Percentiles rank a stretch among this genome's conserved stretches.
These are phyloP conservation scores for Drosophila antonietae DNA, from an alignment of 2,888 invertebrate genomes.

Conservation along the genomic window DNA sequence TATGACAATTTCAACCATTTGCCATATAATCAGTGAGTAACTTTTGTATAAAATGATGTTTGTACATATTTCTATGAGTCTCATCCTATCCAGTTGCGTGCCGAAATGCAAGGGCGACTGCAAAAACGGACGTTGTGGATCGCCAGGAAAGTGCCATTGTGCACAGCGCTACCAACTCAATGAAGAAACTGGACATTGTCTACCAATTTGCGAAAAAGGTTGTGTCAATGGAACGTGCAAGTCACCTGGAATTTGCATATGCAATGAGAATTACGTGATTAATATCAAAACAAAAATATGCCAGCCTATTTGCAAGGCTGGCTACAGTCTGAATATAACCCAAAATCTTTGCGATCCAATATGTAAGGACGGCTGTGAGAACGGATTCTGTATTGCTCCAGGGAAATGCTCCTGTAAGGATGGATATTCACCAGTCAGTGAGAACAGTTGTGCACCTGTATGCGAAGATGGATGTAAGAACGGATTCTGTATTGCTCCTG, in stretches of 20 bases:
- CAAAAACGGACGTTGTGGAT: conserved; percentile 74
- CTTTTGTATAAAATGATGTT: neutral
- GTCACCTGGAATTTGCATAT: conserved; percentile 86
- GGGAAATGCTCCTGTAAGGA: conserved; percentile 26
- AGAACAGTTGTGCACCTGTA: conserved; percentile 17
- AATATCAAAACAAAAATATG: conserved; percentile 71
- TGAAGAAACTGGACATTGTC: conserved; percentile 57
- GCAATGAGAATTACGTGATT: conserved; percentile 86
- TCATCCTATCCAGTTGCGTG: conserved; percentile 64
- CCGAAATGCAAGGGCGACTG: conserved; percentile 79
- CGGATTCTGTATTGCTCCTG: conserved; percentile 27
- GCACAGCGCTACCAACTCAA: conserved; percentile 35
- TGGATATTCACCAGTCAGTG: conserved; percentile 10
- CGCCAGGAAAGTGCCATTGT: conserved; percentile 77
- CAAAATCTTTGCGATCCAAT: conserved; percentile 47
- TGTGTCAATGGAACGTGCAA: conserved; percentile 82
- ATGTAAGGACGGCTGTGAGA: conserved; percentile 58
- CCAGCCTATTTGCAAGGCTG: conserved; percentile 63
- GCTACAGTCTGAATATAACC: conserved; percentile 25
- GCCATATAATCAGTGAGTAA: conserved; percentile 38
- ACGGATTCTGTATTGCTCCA: conserved; percentile 31
- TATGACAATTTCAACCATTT: conserved; percentile 71
- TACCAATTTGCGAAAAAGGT: conserved; percentile 71
- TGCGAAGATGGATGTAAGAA: conserved; percentile 31
- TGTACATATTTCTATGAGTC: neutral